phyloP scores from a whole-genome alignment of 1,140 invertebrate genomes.

The Agrilus planipennis region DNA sequence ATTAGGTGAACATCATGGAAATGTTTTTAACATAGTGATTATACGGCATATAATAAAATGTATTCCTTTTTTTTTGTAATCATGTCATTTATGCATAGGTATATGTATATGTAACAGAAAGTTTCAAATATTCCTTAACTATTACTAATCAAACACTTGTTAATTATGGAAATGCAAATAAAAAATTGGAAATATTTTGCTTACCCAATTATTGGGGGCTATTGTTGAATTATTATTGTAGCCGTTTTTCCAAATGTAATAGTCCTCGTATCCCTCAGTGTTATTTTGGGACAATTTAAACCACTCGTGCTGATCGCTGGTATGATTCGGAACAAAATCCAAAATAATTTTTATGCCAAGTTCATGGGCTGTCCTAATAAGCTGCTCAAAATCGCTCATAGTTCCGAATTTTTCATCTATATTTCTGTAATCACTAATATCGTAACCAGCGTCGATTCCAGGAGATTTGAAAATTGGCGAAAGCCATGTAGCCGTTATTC shows the following conservation, averaged over 20 bases:
- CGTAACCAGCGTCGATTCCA: constrained; percentile 58
- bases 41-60: too few species aligned
- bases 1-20: too few species aligned
- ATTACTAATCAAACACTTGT: too few species aligned
- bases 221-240: constrained; percentile 12
- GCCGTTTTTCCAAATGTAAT: constrained; percentile 57
- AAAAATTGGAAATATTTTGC: too few species aligned
- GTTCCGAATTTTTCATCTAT: constrained; percentile 59
- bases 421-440: constrained; percentile 55
- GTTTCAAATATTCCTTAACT: too few species aligned
- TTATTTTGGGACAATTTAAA: constrained; percentile 48
- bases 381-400: constrained; percentile 53
- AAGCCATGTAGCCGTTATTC: constrained; percentile 49
- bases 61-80: too few species aligned
- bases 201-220: constrained; percentile 16
- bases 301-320: constrained; percentile 62
- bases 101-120: too few species aligned
- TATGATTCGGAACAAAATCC: constrained; percentile 56
- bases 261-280: constrained; percentile 48
- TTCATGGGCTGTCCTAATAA: constrained; percentile 45
- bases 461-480: constrained; percentile 59
- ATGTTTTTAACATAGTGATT: too few species aligned
- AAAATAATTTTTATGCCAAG: constrained; percentile 24
- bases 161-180: too few species aligned
- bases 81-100: too few species aligned